A percentile compares a stretch with the other conserved stretches of the same genome.
phyloP scores from a whole-genome alignment of 2,888 invertebrate species.

The Timema podura region DNA sequence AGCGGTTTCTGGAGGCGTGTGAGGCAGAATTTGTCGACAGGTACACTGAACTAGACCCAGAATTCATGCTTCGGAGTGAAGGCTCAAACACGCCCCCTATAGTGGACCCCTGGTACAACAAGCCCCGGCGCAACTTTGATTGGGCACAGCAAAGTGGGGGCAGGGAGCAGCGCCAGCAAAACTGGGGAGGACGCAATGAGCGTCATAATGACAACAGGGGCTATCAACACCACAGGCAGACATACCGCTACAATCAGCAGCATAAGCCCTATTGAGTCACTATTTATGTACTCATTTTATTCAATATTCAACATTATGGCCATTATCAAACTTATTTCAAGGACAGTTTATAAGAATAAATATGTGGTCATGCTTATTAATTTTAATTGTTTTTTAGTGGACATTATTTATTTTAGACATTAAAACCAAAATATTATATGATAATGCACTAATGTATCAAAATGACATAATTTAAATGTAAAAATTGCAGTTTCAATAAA shows the following conservation, averaged over 20 bases:
- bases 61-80: conserved; percentile 43
- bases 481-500: too few relatives aligned
- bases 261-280: conserved; percentile 1
- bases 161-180: conserved; percentile 7
- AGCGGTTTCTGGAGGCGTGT: conserved; percentile 45
- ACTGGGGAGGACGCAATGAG: conserved; percentile 18
- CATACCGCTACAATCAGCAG: background rate
- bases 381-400: too few relatives aligned
- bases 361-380: too few relatives aligned
- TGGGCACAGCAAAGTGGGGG: conserved; percentile 23
- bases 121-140: conserved; percentile 29
- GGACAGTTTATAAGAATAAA: too few relatives aligned
- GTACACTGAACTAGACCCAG: conserved; percentile 44
- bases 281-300: too few relatives aligned
- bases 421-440: too few relatives aligned
- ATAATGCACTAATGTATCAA: too few relatives aligned
- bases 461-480: too few relatives aligned
- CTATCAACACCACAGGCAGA: conserved; percentile 21
- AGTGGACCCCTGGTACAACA: conserved; percentile 43
- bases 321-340: too few relatives aligned
- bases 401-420: too few relatives aligned
- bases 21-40: conserved; percentile 44
- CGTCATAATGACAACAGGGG: conserved; percentile 17
- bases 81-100: conserved; percentile 45
- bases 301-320: too few relatives aligned